Base-by-base conservation (phyloP, 1,140 invertebrate genomes). In the Cheumatopsyche charites region DNA sequence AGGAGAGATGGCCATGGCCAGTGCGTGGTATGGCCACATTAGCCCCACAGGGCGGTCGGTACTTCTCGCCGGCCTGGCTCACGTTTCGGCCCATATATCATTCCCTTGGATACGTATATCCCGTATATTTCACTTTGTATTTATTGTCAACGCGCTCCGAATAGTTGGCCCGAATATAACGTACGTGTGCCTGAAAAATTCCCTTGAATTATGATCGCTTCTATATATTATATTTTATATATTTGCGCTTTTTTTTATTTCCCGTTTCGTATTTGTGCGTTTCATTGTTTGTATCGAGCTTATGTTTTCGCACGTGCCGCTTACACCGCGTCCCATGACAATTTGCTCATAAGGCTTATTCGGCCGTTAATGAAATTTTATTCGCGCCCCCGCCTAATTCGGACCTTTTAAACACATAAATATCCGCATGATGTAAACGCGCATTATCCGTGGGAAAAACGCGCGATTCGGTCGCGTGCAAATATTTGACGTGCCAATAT, bases 91-190 rank as follows among this genome's bases (percentile, higher is more conserved):
- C 47, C 41, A 68, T 68, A 68, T 68, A 68, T 68, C 66, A 68
- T 68, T 68, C 42, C 66, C 42, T 2, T 55, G 45, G 49, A 67
- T 67, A 47, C 41, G 26, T 66, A 9, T 42, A 12, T 23, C 63
- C 23, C 43, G 43, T 68, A 68, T 68, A 68, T 68, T 68, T 68
- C 66, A 68, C 66, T 68, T 68, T 68, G 66, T 68, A 68, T 68
- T 68, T 68, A 68, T 68, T 68, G 66, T 68, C 66, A 55, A 68
- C 66, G 66, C 66, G 66, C 36, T 68, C 29, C 42, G 63, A 49
- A 67, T 67, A 67, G 63, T 47, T 55, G 63, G 63, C 42, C 63
- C 11, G 21, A 15, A 42, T 66, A 45, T 12, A 42, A 21, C 36
- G 11, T 41, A 12, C 21, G n/a, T 21, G 36, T 36, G 26, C n/a